Evolutionary conservation across 1,140 invertebrate species (phyloP).

Genomic region (Philotrypesis tridentata): DNA sequence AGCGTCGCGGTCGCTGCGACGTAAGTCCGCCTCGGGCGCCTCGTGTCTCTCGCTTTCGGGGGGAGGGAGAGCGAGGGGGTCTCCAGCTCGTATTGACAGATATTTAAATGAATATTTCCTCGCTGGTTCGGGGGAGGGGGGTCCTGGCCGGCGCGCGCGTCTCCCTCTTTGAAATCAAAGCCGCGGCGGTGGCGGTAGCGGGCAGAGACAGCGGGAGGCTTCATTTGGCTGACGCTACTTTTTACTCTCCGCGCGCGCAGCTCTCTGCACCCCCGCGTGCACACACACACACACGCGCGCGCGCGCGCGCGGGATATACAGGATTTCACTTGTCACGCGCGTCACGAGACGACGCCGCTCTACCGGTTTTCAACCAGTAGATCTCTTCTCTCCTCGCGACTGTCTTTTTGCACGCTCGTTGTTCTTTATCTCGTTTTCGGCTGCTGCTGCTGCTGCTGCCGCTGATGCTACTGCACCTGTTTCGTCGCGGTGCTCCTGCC

Average conservation of each 20-base stretch:
- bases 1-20: constrained; percentile 43
- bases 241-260: constrained; percentile 38
- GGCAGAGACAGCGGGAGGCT: constrained; percentile 53
- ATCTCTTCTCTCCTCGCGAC: constrained; percentile 31
- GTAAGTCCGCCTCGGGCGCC: constrained; percentile 62
- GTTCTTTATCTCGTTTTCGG: neutral
- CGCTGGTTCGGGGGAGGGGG: constrained; percentile 59
- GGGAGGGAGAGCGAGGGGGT: constrained; percentile 28
- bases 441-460: constrained; percentile 16
- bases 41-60: neutral
- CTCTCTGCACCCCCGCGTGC: too few species aligned
- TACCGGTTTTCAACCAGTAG: constrained; percentile 54
- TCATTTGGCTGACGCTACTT: constrained; percentile 57
- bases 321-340: constrained; percentile 63
- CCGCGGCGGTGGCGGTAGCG: neutral
- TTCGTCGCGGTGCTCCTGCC: constrained; percentile 37
- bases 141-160: constrained; percentile 49
- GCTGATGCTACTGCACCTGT: constrained; percentile 23
- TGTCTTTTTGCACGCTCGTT: constrained; percentile 1
- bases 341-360: constrained; percentile 52
- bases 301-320: constrained; percentile 52
- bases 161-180: constrained; percentile 70
- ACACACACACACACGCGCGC: too few species aligned
- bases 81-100: constrained; percentile 68
- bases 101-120: constrained; percentile 73